Evolutionary conservation across 2,113 vertebrate species (phyloP), one percentile per base, ranked within the genome.

Genomic region (Lampris incognitus): DNA sequence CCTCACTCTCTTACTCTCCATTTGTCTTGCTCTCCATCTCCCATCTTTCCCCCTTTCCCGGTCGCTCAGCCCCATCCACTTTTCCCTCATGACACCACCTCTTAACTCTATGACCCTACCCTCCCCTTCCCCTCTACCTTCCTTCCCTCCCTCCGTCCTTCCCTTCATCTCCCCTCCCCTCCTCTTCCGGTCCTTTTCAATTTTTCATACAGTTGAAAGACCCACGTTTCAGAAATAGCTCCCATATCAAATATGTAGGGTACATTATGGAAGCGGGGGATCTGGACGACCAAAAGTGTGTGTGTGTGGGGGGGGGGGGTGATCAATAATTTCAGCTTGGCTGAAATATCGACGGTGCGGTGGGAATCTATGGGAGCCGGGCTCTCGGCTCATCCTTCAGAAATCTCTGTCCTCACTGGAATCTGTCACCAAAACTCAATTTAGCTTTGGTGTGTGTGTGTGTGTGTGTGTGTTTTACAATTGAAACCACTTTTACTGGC

Each of bases 211-310:
- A 74, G 84, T 91, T 90, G 91, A 93, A 93, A 91, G 93, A 92
- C 87, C 88, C 85, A 83, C 76, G 87, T 90, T 87, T 91, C 89
- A 93, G 89, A 94, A 95, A 94, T 94, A 94, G 92, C 91, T 85
- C 80, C 69, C 79, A 76, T 93, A 94, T 94, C 89, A 95, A 95
- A 94, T 94, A 94, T 94, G 92, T 94, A 94, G 90, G 77, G 81
- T 93, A 81, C 89, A 85, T 90, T 85, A 89, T 84, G 85, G 85
- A 82, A 78, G 85, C 62, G 8, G 79, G 74, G 74, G 82, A 83
- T 86, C 66, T 78, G 76, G 76, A 70, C 66, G 83, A 73, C 77
- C 55, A 72, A 85, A 77, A 1, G 24, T 24, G 24, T 24, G 24
- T 24, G 24, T 24, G 24, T 24, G 24, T 24, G 24, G 24, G 24